Evolutionary conservation across 2,113 vertebrate species (phyloP).

Genomic region (Onychostoma macrolepis): DNA sequence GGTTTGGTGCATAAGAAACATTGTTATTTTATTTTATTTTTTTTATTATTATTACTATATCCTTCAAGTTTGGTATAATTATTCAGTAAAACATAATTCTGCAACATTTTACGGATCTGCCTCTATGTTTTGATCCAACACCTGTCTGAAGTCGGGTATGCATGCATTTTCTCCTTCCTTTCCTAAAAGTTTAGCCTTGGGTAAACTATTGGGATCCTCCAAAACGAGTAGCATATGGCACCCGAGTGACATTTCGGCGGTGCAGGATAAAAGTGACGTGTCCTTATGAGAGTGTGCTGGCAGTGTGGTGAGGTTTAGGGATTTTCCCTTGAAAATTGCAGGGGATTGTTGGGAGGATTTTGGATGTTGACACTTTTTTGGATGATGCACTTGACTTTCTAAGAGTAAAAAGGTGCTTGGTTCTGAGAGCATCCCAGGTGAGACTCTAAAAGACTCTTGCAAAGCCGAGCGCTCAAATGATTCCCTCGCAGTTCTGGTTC

Average conservation of each 20-base stretch:
- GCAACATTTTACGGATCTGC: not conserved
- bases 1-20: too few relatives aligned
- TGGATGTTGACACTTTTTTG: slow-evolving; percentile 29
- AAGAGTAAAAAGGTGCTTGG: slow-evolving; percentile 1
- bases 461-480: slow-evolving; percentile 11
- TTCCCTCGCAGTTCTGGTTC: slow-evolving; percentile 10
- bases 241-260: not conserved
- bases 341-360: slow-evolving; percentile 17
- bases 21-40: too few relatives aligned
- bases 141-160: not conserved
- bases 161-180: not conserved
- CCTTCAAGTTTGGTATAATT: too few relatives aligned
- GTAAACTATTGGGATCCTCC: not conserved
- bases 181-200: slow-evolving; percentile 2
- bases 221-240: not conserved
- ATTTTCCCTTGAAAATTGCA: not conserved
- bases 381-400: slow-evolving; percentile 18
- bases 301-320: not conserved
- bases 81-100: not conserved
- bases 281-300: slow-evolving; percentile 7
- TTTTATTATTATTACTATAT: too few relatives aligned
- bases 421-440: slow-evolving; percentile 23
- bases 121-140: not conserved
- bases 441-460: not conserved
- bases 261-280: not conserved